Evolutionary conservation across 2,113 vertebrate species (phyloP), one percentile per base, ranked within the genome.

Genomic region (Cochlearius cochlearius): DNA sequence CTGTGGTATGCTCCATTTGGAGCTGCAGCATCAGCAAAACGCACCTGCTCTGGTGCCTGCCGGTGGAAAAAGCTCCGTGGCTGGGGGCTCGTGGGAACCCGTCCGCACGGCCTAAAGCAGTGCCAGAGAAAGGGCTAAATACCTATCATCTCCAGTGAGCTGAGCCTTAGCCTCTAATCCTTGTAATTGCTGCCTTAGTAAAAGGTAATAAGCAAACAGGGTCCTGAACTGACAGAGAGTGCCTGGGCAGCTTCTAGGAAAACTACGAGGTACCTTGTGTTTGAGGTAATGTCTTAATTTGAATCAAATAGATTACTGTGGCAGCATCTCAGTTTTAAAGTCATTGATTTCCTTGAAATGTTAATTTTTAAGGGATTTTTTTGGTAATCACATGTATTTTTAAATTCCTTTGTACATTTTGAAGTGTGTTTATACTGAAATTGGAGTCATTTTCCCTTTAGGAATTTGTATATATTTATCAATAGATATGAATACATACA

Each of bases 1-100:
- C 97, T 98, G 92, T 97, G 96, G 78, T 93, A 82, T 63, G 87
- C 78, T 95, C 84, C 90, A 73, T 94, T 92, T 92, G 71, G 90
- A 64, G 68, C 88, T 59, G 85, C 86, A 93, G 94, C 95, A 86
- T 92, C 95, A 95, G 84, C 36, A 38, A 8, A 63, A 74, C 7
- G 30, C 83, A 96, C 90, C 97, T 97, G 97, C 95, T 88, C 88
- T 91, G 78, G 78, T 88, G 94, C 50, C 94, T 90, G 87, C 92
- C 71, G 41, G 49, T 96, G 96, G 82, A 86, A 86, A 49, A 85
- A 88, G 67, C 71, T 95, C 56, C 5, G 7, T 22, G 59, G 75
- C 79, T 90, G 13, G 2, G 55, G 83, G 60, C 96, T 86, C 55
- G 4, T 41, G 94, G 95, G 96, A 97, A 81, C 58, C 83, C 32